Conservation (phyloP, 2,113 vertebrate genomes). For the Pterocles orientalis region DNA sequence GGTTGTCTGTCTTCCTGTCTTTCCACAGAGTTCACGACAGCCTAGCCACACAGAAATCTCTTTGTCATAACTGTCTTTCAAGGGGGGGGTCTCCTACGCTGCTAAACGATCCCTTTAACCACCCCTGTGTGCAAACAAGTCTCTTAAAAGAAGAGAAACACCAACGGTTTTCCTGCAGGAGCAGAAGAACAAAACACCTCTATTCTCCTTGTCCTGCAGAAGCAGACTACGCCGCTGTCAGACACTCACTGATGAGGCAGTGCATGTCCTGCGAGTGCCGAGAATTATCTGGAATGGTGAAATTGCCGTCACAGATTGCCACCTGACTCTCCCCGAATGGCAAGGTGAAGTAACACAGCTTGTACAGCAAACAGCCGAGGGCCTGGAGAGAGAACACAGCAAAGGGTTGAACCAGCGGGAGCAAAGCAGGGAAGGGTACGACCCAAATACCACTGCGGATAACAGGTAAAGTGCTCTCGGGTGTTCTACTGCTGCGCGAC, state of each 20-base stretch:
- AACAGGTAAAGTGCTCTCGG: neutral
- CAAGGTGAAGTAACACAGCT: constrained; percentile 95
- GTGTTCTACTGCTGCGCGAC: fast-evolving
- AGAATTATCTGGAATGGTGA: constrained; percentile 97
- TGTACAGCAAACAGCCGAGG: constrained; percentile 95
- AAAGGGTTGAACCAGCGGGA: neutral
- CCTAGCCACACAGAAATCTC: neutral
- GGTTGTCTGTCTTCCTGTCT: neutral
- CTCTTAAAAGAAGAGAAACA: neutral
- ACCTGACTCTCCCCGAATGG: constrained; percentile 99
- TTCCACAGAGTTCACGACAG: neutral
- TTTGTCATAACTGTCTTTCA: fast-evolving
- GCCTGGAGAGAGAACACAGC: constrained; percentile 76
- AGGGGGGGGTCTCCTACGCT: neutral
- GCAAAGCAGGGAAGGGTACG: neutral
- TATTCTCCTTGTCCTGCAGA: fast-evolving
- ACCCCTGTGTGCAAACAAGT: neutral
- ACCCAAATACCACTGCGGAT: fast-evolving
- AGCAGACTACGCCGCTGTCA: fast-evolving
- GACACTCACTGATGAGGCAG: constrained; percentile 95
- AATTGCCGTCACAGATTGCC: constrained; percentile 96
- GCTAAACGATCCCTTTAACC: neutral
- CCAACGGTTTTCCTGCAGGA: neutral
- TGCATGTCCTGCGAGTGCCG: constrained; percentile 96
- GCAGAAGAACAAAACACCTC: neutral